Percentiles rank a stretch among this genome's conserved stretches.
Evolutionary conservation across 2,797 vertebrate species (phyloP).

Genomic region (Acanthornis magna): DNA sequence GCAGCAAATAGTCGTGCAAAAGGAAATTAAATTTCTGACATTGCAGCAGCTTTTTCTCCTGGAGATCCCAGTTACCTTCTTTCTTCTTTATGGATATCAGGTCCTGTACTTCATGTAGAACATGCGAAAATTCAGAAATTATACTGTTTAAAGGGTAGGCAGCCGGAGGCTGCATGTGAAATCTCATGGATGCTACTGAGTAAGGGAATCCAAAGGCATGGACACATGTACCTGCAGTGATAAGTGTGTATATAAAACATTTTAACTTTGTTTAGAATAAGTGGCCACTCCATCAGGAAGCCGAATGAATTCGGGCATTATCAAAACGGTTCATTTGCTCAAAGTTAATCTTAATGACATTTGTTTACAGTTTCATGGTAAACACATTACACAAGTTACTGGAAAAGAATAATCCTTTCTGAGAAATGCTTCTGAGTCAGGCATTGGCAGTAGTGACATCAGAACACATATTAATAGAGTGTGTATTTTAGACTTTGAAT

Average conservation of each 20-base stretch:
- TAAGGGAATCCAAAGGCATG: not conserved
- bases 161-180: not conserved
- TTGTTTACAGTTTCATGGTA: constrained; percentile 50
- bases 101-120: not conserved
- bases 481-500: constrained; percentile 60
- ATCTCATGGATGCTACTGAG: not conserved
- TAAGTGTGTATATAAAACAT: not conserved
- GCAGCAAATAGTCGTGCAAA: not conserved
- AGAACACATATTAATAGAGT: constrained; percentile 61
- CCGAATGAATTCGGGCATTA: not conserved
- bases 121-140: not conserved
- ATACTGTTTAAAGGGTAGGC: not conserved
- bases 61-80: not conserved
- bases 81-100: not conserved
- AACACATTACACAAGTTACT: constrained; percentile 30
- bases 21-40: not conserved
- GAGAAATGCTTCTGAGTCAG: constrained; percentile 59
- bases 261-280: not conserved
- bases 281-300: not conserved
- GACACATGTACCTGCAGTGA: not conserved
- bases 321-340: not conserved
- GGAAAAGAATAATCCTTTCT: constrained; percentile 62
- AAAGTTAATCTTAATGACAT: not conserved
- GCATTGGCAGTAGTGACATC: constrained; percentile 43
- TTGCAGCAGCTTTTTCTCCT: not conserved